Evolutionary conservation across 2,888 invertebrate genomes (phyloP).

Genomic region (Lypha dubia): DNA sequence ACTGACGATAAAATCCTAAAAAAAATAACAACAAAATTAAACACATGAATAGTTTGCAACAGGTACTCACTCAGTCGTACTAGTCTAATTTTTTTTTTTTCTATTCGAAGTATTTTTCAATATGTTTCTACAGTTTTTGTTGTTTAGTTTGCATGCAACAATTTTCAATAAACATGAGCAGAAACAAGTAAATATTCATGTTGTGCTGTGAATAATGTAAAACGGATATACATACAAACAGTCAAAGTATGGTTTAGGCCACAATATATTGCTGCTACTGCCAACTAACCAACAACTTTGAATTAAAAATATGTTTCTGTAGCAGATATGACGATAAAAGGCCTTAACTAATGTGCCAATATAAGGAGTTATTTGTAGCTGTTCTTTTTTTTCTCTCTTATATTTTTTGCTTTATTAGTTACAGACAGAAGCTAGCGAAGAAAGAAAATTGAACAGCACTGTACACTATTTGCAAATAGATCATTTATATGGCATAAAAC

Average conservation of each 20-base stretch:
- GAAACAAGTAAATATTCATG: constrained; percentile 62
- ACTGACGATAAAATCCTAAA: constrained; percentile 14
- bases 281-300: constrained; percentile 3
- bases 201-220: constrained; percentile 65
- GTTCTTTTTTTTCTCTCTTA: neutral
- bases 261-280: constrained; percentile 18
- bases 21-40: constrained; percentile 41
- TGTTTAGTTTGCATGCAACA: constrained; percentile 36
- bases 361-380: constrained; percentile 65
- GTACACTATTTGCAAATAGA: constrained; percentile 40
- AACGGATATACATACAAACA: constrained; percentile 46
- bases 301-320: constrained; percentile 1
- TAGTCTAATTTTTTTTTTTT: constrained; percentile 60
- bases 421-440: neutral
- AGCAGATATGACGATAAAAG: constrained; percentile 68
- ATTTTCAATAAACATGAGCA: constrained; percentile 69
- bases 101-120: constrained; percentile 8
- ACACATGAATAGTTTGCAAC: constrained; percentile 59
- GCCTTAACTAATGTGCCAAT: constrained; percentile 69
- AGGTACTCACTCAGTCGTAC: constrained; percentile 48
- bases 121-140: constrained; percentile 2
- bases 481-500: constrained; percentile 21
- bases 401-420: neutral
- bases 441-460: constrained; percentile 24
- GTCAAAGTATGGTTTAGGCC: constrained; percentile 1